Percentiles rank a stretch among this genome's conserved stretches.
phyloP scores from a whole-genome alignment of 2,113 vertebrate genomes.

The Tetrax tetrax region DNA sequence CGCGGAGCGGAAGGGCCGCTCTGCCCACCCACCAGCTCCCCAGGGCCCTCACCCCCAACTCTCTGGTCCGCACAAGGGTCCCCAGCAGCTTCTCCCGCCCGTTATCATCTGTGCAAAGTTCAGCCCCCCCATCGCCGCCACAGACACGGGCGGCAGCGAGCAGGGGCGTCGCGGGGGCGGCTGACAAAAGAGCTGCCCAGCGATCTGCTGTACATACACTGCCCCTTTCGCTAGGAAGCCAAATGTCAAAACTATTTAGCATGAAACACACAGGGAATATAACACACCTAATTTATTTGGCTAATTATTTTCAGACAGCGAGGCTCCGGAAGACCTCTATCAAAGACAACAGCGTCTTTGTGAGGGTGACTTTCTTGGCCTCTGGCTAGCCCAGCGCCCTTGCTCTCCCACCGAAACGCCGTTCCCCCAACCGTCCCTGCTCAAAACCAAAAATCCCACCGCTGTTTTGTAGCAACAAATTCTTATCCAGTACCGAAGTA shows the following conservation, averaged over 20 bases:
- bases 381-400: not conserved
- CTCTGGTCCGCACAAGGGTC: not conserved
- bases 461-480: not conserved
- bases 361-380: not conserved
- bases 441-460: not conserved
- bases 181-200: not conserved
- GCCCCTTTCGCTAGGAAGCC: not conserved
- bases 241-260: not conserved
- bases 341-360: slow-evolving; percentile 6
- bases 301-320: not conserved
- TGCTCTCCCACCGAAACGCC: not conserved
- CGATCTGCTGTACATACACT: not conserved
- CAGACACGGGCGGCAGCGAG: fast-evolving
- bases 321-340: not conserved
- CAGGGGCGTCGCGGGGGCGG: not conserved
- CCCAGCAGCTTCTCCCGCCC: not conserved
- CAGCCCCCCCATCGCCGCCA: not conserved
- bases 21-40: not conserved
- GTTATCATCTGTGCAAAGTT: not conserved
- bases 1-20: not conserved
- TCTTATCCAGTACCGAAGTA: not conserved
- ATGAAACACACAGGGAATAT: not conserved
- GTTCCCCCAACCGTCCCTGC: not conserved
- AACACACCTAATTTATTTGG: not conserved
- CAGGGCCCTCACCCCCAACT: not conserved